Base-by-base conservation (phyloP, 2,888 invertebrate species). In the Cephus nigrinus region DNA sequence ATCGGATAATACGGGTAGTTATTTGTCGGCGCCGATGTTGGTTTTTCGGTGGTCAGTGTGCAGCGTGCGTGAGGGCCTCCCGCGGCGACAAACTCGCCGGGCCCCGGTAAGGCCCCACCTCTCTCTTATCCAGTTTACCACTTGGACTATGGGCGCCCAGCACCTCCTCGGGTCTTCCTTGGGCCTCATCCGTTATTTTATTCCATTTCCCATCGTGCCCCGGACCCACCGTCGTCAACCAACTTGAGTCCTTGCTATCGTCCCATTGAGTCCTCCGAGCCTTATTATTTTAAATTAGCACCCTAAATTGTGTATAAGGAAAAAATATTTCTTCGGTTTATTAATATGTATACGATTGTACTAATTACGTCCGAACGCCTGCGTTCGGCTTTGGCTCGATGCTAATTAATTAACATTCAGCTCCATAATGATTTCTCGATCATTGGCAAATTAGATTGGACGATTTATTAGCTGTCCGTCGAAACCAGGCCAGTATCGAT, bases 21-120 rank as follows among this genome's bases (percentile, higher is more conserved):
- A 91, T 91, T 91, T 91, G 91, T 91, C 91, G 91, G 90, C 90
- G 88, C 88, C 89, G 88, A 90, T 91, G 91, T 91, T 91, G 91
- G 90, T 90, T 91, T 89, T 91, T 89, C 86, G 85, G 84, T 73
- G 73, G 81, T 78, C 76, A 87, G 87, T 88, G 86, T 86, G 83
- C 80, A 83, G 77, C 85, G 85, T 87, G 81, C 83, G 89, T 86
- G 86, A 84, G 87, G 89, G 87, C 90, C 89, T 85, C 91, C 91
- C 87, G 90, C 88, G 83, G 91, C 81, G 90, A 82, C 85, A 83
- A 88, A 87, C 90, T 86, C 88, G 89, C 86, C 85, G 86, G 84
- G 86, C 81, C 77, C 85, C 71, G 55, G 23, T 79, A 82, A 82
- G 83, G 82, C 84, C 82, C 84, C 83, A 30, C 73, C 40, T 36